These are phyloP conservation scores for Halcyon badia DNA, from an alignment of 2,797 vertebrate genomes.

Conservation along the genomic window DNA sequence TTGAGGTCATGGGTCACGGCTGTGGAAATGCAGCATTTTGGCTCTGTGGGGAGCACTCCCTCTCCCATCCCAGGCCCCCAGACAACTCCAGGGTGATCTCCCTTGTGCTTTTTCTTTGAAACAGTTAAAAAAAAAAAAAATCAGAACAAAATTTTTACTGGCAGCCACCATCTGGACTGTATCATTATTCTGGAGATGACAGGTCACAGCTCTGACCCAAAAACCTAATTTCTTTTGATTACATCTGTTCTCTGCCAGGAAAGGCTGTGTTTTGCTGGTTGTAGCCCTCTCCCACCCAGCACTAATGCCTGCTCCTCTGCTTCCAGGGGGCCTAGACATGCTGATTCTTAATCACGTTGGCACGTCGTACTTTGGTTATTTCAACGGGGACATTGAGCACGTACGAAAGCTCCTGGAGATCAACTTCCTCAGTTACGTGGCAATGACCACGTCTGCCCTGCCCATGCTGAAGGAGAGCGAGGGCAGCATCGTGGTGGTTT, in stretches of 20 bases:
- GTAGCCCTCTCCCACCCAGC: background rate
- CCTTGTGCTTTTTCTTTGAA: background rate
- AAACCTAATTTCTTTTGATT: background rate
- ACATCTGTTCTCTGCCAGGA: background rate
- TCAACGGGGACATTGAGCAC: conserved; percentile 33
- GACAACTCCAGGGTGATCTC: background rate
- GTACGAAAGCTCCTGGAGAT: conserved; percentile 74
- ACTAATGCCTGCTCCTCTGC: background rate
- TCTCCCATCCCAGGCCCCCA: accelerated
- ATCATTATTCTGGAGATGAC: background rate
- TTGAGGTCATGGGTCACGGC: accelerated
- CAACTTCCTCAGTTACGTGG: conserved; percentile 83
- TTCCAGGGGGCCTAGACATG: conserved; percentile 83
- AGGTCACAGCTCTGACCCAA: background rate
- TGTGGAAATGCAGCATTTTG: background rate
- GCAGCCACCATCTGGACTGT: background rate
- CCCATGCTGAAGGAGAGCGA: conserved; percentile 82
- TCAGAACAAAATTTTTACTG: background rate
- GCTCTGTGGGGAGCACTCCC: accelerated
- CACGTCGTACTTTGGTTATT: conserved; percentile 21
- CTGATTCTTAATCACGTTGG: conserved; percentile 82
- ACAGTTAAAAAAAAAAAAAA: background rate
- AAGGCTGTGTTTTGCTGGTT: background rate
- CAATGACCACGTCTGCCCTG: conserved; percentile 69
- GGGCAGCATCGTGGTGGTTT: conserved; percentile 81